Evolutionary conservation across 1,140 invertebrate genomes (phyloP), one percentile per base, ranked within the genome.

Genomic region (Drosophila lacertosa): DNA sequence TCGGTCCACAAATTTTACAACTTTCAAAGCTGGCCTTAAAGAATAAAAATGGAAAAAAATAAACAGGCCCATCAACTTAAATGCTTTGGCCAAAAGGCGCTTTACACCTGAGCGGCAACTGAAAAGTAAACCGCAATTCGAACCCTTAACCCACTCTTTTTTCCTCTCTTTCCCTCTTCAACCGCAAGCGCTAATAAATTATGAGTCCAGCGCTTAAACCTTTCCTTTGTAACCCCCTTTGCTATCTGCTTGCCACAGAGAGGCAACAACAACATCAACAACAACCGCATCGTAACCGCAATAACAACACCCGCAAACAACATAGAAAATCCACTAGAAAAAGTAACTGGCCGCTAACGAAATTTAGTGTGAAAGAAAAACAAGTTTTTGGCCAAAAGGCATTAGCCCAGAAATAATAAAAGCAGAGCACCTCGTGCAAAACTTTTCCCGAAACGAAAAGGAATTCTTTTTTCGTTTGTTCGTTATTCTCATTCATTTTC

Each of bases 111-210:
- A 79, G 69, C 77, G 73, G 26, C 1, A 84, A 58, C 76, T 65
- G 50, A 63, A 63, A 72, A 58, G 45, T 54, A 32, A 70, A 81
- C 81, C 81, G 24, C 80, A 84, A 60, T 40, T 18, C 26, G 24
- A 39, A 11, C 16, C 24, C 35, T 40, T 20, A 3, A 5, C 15
- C 39, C 9, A 18, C 26, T 16, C 13, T 7, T 24, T 10, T 37
- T 20, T 13, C 1, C 26, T 13, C 3, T 29, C 11, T 22, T 4
- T 22, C n/a, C 5, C 9, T 0, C 20, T 13, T 16, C 39, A 26
- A 86, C 81, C 77, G 37, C 80, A 84, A 84, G 60, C 77, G 77
- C 81, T 88, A 77, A 86, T 86, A 86, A 86, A 86, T 86, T 86
- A 88, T 86, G 81, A 86, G 62, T 66, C 60, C 20, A 58, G 73